Base-by-base conservation (phyloP, 30 jellyfish, hydroid and myxozoan genomes). In the Cassiopea xamachana region DNA sequence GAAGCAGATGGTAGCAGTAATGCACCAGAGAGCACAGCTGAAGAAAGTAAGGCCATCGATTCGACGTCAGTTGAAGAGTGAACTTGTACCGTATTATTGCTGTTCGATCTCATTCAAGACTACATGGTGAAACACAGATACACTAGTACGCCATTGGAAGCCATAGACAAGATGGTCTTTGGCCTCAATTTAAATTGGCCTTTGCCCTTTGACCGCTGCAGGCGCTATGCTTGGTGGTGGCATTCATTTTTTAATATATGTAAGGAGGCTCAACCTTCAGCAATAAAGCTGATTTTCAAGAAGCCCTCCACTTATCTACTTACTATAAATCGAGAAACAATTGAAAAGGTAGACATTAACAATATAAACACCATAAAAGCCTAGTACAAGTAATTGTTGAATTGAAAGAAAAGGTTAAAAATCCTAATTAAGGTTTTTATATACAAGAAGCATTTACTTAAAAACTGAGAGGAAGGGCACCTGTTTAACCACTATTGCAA, bases 291-390 rank as follows among this genome's bases (percentile, higher is more conserved):
- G 80, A 71, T 71, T 71, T 71, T 71, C 55, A 71, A 71, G 80
- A 55, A 55, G 51, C 80, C 80, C 80, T 71, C 76, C 76, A 67
- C 76, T 67, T 67, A 67, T 2, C 76, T 67, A 67, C 76, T 67
- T 67, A 19, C 76, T 4, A 67, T 67, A 19, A 67, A 67, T 67
- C 46, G 76, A 67, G 2, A 67, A 67, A 67, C 8, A 67, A 67
- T 4, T 67, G 14, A 15, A 67, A 67, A 19, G 14, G 14, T 67
- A 14, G 3, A 19, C 7, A 67, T 15, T 4, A 14, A 67, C 76
- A 27, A 67, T 19, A 67, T 19, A 67, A 67, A 67, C 14, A 14
- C 7, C 76, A 67, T 67, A 67, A 67, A 67, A 16, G 46, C 76
- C 43, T 67, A 67, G 39, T 67, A 19, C 27, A 67, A 67, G 19